A percentile compares a stretch with the other conserved stretches of the same genome.
Evolutionary conservation across 1,140 invertebrate species (phyloP).

Genomic region (Venturia canescens): DNA sequence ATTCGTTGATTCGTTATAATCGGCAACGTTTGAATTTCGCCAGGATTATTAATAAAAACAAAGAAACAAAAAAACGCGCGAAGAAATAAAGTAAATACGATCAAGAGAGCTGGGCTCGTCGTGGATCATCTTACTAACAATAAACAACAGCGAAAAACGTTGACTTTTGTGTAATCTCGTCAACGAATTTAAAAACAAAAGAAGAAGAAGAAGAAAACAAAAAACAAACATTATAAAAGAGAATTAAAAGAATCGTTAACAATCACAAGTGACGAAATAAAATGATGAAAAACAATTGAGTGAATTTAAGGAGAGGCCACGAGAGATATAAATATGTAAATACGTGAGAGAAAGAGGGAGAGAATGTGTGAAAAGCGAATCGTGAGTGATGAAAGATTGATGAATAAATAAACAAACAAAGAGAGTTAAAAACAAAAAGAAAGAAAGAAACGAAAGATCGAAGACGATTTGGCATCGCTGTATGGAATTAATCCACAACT

Average conservation of each 20-base stretch:
- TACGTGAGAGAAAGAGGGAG: background rate
- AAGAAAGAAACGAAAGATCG: background rate
- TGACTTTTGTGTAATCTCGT: constrained; percentile 7
- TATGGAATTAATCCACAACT: constrained; percentile 44
- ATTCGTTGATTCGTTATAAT: no score
- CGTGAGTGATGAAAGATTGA: constrained; percentile 32
- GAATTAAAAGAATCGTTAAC: background rate
- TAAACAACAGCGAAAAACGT: background rate
- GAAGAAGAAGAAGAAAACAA: background rate
- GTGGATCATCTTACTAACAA: background rate
- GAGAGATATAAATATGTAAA: constrained; percentile 37
- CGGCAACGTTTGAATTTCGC: no score
- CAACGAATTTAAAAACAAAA: background rate
- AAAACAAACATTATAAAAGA: background rate
- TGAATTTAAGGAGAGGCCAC: background rate
- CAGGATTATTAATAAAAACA: no score
- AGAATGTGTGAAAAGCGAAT: constrained; percentile 31
- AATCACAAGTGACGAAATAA: background rate
- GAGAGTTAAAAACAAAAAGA: no score
- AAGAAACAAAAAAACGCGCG: no score
- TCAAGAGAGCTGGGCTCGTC: constrained; percentile 1
- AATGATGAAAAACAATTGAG: background rate
- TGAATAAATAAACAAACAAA: no score
- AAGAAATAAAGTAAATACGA: no score
- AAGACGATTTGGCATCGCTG: constrained; percentile 40